Percentiles rank a stretch among this genome's conserved stretches.
These are phyloP conservation scores for Chironex yamaguchii DNA, from an alignment of 30 jellyfish, hydroid and myxozoan species.

Conservation along the genomic window DNA sequence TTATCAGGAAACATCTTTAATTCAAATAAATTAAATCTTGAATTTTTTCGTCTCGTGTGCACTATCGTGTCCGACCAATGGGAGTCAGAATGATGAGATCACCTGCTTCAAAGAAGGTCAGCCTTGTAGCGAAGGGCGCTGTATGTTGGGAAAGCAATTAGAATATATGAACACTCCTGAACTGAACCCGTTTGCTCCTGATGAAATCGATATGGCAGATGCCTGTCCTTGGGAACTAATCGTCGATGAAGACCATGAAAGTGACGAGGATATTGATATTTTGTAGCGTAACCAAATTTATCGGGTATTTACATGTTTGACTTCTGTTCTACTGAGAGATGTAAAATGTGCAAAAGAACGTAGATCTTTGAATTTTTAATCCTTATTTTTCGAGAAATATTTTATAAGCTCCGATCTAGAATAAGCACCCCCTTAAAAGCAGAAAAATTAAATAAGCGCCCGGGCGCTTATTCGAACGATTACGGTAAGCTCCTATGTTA, in stretches of 20 bases:
- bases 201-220: slow-evolving; percentile 64
- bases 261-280: slow-evolving; percentile 63
- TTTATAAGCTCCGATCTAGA: too few species aligned
- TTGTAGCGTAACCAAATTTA: slow-evolving; percentile 22
- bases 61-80: slow-evolving; percentile 50
- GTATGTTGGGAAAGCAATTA: slow-evolving; percentile 62
- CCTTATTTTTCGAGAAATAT: too few species aligned
- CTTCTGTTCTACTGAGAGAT: too few species aligned
- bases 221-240: slow-evolving; percentile 53
- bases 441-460: too few species aligned
- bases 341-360: too few species aligned
- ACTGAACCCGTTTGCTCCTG: slow-evolving; percentile 75
- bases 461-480: too few species aligned
- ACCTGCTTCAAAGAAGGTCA: slow-evolving; percentile 77
- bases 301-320: too few species aligned
- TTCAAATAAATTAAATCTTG: too few species aligned
- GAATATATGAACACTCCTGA: slow-evolving; percentile 66
- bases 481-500: too few species aligned
- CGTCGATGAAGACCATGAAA: slow-evolving; percentile 70
- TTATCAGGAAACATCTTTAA: too few species aligned
- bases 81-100: slow-evolving; percentile 71
- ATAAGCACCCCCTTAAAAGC: too few species aligned
- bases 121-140: slow-evolving; percentile 74
- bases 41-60: slow-evolving; percentile 46
- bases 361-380: too few species aligned